A percentile compares a stretch with the other conserved stretches of the same genome.
Evolutionary conservation across 2,888 invertebrate species (phyloP).

Genomic region (Ophonus ardosiacus): DNA sequence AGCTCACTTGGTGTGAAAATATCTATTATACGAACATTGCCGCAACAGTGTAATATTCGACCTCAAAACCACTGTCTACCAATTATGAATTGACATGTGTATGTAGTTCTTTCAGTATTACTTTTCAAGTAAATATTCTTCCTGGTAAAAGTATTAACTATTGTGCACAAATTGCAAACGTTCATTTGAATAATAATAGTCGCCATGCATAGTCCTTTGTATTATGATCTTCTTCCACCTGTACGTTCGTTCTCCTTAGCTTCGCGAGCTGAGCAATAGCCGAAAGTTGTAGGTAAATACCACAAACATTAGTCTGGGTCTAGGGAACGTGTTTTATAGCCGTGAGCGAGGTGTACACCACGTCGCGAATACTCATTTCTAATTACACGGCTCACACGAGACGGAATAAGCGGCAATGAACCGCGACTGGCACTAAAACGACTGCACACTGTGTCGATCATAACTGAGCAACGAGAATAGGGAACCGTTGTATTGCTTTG

Average conservation of each 20-base stretch:
- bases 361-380: slow-evolving; percentile 38
- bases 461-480: slow-evolving; percentile 18
- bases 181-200: no score
- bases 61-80: no score
- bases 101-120: no score
- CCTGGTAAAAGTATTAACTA: no score
- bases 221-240: neutral
- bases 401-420: slow-evolving; percentile 33
- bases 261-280: neutral
- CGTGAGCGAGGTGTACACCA: neutral
- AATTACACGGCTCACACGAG: slow-evolving; percentile 35
- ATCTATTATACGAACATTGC: no score
- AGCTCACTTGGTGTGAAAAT: no score
- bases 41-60: no score
- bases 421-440: slow-evolving; percentile 30
- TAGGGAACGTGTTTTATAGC: slow-evolving; percentile 5
- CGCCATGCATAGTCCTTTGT: no score
- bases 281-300: slow-evolving; percentile 13
- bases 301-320: neutral
- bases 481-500: neutral
- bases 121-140: no score
- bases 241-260: neutral
- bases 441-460: slow-evolving; percentile 29
- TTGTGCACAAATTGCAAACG: no score
- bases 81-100: no score